phyloP scores from a whole-genome alignment of 2,113 vertebrate species.

The Zosterops borbonicus region DNA sequence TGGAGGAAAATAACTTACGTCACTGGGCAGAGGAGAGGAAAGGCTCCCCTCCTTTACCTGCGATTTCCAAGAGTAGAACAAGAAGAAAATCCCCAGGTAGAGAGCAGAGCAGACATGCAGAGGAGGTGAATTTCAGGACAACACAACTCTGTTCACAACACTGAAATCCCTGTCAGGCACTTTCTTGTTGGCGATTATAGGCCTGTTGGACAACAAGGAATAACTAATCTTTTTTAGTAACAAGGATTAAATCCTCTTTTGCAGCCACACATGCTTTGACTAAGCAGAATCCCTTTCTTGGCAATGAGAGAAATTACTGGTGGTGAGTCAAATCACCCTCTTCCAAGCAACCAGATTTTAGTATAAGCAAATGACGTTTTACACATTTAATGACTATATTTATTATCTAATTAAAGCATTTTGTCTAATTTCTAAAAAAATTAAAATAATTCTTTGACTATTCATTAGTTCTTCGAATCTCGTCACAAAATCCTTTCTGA shows the following conservation, averaged over 20 bases:
- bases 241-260: conserved; percentile 3
- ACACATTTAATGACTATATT: not conserved
- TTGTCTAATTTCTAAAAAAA: not conserved
- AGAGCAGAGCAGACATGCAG: rapidly evolving
- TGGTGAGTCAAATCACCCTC: not conserved
- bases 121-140: not conserved
- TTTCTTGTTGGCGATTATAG: not conserved
- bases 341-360: not conserved
- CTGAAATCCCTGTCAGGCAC: not conserved
- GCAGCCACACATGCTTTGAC: not conserved
- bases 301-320: not conserved
- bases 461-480: not conserved
- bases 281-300: not conserved
- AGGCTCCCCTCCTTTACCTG: not conserved
- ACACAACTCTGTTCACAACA: not conserved
- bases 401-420: not conserved
- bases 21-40: not conserved
- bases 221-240: not conserved
- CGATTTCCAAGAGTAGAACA: not conserved
- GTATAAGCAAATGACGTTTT: not conserved
- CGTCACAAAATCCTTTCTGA: not conserved
- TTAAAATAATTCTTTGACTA: not conserved
- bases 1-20: not conserved
- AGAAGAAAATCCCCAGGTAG: not conserved
- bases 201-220: not conserved